Percentiles rank a stretch among this genome's conserved stretches.
phyloP scores from a whole-genome alignment of 2,888 invertebrate species.

The Limulus polyphemus region DNA sequence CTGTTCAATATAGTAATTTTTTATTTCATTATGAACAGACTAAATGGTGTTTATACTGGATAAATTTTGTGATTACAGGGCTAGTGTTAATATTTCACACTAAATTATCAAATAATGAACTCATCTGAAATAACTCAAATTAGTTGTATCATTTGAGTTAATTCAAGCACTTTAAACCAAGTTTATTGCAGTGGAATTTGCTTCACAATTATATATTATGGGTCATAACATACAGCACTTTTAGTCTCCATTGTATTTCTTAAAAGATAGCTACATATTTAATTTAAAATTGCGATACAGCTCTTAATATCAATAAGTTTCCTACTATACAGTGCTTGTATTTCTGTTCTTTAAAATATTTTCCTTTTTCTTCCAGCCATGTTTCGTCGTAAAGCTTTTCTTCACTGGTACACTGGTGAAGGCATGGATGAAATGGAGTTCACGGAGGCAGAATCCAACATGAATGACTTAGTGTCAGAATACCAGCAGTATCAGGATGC shows the following conservation, averaged over 20 bases:
- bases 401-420: constrained; percentile 95
- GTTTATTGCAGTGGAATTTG: too few species aligned
- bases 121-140: too few species aligned
- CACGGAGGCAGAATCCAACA: constrained; percentile 89
- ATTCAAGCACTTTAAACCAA: too few species aligned
- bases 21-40: too few species aligned
- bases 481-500: constrained; percentile 91
- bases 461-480: constrained; percentile 72
- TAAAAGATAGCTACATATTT: constrained; percentile 40
- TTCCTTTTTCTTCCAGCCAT: constrained; percentile 46
- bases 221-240: too few species aligned
- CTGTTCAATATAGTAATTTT: too few species aligned
- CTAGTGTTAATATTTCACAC: too few species aligned
- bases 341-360: not conserved
- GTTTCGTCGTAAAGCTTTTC: constrained; percentile 91
- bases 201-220: too few species aligned
- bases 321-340: constrained; percentile 31
- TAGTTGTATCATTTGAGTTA: too few species aligned
- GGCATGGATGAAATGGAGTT: constrained; percentile 98
- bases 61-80: too few species aligned
- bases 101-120: too few species aligned
- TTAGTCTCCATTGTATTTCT: constrained; percentile 37
- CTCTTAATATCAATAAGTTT: constrained; percentile 35
- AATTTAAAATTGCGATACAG: constrained; percentile 40
- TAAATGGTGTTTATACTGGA: too few species aligned